Conservation (phyloP, 2,888 invertebrate genomes). For the Andrena hattorfiana region DNA sequence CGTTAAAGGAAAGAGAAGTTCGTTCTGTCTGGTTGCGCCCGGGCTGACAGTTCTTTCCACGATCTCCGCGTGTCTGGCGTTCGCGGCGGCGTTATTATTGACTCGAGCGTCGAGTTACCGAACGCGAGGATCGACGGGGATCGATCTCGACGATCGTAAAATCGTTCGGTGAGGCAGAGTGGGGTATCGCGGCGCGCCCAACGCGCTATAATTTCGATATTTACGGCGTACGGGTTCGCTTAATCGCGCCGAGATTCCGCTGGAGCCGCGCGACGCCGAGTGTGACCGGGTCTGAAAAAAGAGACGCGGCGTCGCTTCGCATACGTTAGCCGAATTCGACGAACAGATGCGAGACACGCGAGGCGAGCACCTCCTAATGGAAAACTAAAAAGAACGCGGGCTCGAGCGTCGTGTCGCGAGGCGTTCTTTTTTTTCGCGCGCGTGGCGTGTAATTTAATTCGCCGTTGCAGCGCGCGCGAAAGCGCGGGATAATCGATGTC, state of each 20-base stretch:
- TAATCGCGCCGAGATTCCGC: conserved; percentile 10
- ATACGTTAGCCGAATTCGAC: conserved; percentile 26
- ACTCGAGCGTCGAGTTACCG: conserved; percentile 48
- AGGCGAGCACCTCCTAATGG: neutral
- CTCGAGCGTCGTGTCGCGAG: conserved; percentile 6
- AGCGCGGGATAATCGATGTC: conserved; percentile 11
- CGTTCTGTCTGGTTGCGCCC: conserved; percentile 1
- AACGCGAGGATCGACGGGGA: conserved; percentile 32
- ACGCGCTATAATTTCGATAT: conserved; percentile 54
- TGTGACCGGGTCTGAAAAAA: neutral
- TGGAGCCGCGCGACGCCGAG: neutral
- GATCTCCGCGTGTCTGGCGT: conserved; percentile 13
- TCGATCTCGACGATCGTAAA: conserved; percentile 60
- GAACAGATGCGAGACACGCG: neutral
- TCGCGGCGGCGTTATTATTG: conserved; percentile 43
- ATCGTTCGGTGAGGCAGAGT: conserved; percentile 20
- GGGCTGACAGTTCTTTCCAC: conserved; percentile 44
- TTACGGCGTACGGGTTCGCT: conserved; percentile 43
- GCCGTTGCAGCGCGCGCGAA: neutral
- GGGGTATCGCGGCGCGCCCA: conserved; percentile 37
- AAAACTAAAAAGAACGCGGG: conserved; percentile 30
- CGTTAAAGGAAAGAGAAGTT: conserved; percentile 43
- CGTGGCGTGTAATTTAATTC: conserved; percentile 33
- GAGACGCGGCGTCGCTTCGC: neutral
- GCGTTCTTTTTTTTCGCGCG: conserved; percentile 9